Percentiles rank a stretch among this genome's conserved stretches.
Conservation (phyloP, 2,797 vertebrate species). For the Hylomyscus alleni region DNA sequence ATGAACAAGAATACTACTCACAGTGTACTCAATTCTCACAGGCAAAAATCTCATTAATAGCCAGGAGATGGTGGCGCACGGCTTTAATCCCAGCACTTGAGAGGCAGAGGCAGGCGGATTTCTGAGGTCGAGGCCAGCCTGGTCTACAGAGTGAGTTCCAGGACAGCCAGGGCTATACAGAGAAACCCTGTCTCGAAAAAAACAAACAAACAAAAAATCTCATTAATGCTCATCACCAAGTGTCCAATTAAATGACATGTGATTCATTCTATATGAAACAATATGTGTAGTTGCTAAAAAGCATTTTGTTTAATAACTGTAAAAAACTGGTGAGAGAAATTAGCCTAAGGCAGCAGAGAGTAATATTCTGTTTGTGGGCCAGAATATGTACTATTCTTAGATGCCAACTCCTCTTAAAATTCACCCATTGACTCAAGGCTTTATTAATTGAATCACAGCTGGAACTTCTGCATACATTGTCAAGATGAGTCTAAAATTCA, state of each 20-base stretch:
- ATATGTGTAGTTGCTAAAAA: slow-evolving; percentile 6
- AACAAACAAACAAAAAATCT: too few relatives aligned
- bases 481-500: slow-evolving; percentile 23
- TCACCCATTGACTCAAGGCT: slow-evolving; percentile 26
- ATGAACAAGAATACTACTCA: background rate
- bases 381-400: slow-evolving; percentile 39
- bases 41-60: background rate
- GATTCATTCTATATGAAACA: background rate
- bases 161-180: too few relatives aligned
- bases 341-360: background rate
- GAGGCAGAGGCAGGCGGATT: too few relatives aligned
- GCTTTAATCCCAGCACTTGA: too few relatives aligned
- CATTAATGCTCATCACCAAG: background rate
- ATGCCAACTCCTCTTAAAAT: background rate
- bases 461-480: background rate
- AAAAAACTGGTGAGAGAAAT: slow-evolving; percentile 1
- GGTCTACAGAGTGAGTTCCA: too few relatives aligned
- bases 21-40: background rate
- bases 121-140: too few relatives aligned
- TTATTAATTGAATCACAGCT: background rate
- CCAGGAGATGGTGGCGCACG: too few relatives aligned
- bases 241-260: background rate
- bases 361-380: background rate
- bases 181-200: too few relatives aligned
- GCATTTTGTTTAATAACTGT: background rate